A percentile compares a stretch with the other conserved stretches of the same genome.
phyloP scores from a whole-genome alignment of 2,888 invertebrate species.

The Myathropa florea region DNA sequence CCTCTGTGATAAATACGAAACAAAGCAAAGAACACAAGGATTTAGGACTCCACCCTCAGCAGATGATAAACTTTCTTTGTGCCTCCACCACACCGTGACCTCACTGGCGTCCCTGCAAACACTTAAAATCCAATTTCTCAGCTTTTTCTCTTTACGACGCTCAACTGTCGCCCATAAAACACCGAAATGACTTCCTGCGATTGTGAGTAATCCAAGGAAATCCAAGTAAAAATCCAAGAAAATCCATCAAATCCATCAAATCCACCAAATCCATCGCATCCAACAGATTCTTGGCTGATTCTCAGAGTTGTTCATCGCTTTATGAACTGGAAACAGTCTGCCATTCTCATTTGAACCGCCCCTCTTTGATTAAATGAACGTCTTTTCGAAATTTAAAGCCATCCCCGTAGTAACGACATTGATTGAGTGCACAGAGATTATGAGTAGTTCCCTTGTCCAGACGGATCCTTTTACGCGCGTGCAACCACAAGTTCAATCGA shows the following conservation, averaged over 20 bases:
- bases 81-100: neutral
- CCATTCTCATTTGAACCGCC: neutral
- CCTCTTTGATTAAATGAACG: neutral
- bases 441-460: neutral
- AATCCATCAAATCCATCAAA: neutral
- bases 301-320: neutral
- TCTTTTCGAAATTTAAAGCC: no score
- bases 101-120: neutral
- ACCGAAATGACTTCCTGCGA: neutral
- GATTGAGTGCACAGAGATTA: neutral
- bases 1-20: no score
- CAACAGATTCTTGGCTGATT: neutral
- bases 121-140: neutral
- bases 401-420: neutral
- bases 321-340: neutral
- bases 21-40: neutral
- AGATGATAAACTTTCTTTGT: neutral
- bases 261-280: neutral
- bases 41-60: neutral
- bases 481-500: no score
- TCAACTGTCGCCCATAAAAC: neutral
- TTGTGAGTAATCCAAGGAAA: neutral
- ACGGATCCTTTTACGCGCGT: no score
- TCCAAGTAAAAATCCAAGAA: neutral
- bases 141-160: neutral